Conservation (phyloP, 2,113 vertebrate species). For the Origma solitaria region DNA sequence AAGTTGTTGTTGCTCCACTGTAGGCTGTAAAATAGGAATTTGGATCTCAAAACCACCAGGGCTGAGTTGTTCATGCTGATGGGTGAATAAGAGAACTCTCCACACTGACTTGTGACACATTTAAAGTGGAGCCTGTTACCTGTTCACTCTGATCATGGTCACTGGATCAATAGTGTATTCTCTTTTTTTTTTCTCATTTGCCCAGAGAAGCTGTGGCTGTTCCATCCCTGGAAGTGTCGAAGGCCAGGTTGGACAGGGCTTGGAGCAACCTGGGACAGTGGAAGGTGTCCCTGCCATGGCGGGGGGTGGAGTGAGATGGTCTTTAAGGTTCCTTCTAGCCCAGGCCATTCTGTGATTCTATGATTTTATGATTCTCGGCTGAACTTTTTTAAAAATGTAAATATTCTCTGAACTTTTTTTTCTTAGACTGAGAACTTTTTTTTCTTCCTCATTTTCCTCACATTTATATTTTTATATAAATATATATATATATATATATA, state of each 20-base stretch:
- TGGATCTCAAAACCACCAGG: background rate
- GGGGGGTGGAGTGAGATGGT: background rate
- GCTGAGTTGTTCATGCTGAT: background rate
- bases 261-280: background rate
- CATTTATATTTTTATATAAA: background rate
- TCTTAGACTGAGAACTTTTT: background rate
- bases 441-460: rapidly evolving
- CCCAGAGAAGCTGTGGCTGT: background rate
- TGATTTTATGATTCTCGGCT: background rate
- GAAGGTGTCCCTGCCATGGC: background rate
- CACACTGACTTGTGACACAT: background rate
- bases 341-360: background rate
- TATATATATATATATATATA: background rate
- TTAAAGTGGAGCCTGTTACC: background rate
- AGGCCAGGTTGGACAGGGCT: background rate
- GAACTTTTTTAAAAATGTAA: too few species aligned
- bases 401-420: background rate
- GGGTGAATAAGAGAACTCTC: background rate
- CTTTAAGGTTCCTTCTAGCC: background rate
- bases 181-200: background rate
- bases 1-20: background rate
- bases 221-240: background rate
- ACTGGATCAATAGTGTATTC: background rate
- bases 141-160: background rate
- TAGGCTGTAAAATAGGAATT: background rate